Base-by-base conservation (phyloP, 2,113 vertebrate genomes). In the Elaphurus davidianus region DNA sequence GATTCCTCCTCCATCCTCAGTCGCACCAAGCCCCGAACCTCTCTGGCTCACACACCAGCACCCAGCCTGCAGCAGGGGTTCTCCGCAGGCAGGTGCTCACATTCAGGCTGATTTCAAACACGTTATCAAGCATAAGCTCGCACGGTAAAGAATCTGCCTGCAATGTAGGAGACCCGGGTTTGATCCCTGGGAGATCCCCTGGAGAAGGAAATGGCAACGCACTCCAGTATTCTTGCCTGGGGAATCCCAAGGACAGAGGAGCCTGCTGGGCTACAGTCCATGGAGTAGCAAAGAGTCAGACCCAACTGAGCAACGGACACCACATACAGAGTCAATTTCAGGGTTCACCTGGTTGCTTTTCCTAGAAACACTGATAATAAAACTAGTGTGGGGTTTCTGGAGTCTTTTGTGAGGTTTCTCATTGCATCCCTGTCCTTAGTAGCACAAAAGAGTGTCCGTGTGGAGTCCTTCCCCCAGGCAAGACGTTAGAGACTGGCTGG, bases 21-120 rank as follows among this genome's bases (percentile, higher is more conserved):
- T 40, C 33, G 30, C 36, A 0, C 83, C 47, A 59, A 36, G 21
- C 12, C 45, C 16, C 13, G 6, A n/a, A 43, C 7, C 11, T 27
- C 78, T 60, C n/a, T 0, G 0, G 23, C 3, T 4, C 19, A 25
- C n/a, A 50, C 5, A 7, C 11, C 1, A 15, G 87, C 7, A 0
- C 50, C n/a, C 15, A 17, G 50, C 19, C 82, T 52, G 28, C 8
- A n/a, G 23, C 16, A 16, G 74, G 64, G 3, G 59, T 87, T 50
- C 82, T 88, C 43, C 30, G 3, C 47, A 90, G 52, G n/a, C n/a
- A 10, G 67, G 71, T 78, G 19, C 21, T 78, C 19, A 14, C 33
- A 82, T 2, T 82, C 11, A 14, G 55, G 33, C 55, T 82, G 81
- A 81, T 30, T 55, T 21, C 5, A 1, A 87, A 52, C 47, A 50